phyloP scores from a whole-genome alignment of 2,797 vertebrate genomes.

The Cheirogaleus major region DNA sequence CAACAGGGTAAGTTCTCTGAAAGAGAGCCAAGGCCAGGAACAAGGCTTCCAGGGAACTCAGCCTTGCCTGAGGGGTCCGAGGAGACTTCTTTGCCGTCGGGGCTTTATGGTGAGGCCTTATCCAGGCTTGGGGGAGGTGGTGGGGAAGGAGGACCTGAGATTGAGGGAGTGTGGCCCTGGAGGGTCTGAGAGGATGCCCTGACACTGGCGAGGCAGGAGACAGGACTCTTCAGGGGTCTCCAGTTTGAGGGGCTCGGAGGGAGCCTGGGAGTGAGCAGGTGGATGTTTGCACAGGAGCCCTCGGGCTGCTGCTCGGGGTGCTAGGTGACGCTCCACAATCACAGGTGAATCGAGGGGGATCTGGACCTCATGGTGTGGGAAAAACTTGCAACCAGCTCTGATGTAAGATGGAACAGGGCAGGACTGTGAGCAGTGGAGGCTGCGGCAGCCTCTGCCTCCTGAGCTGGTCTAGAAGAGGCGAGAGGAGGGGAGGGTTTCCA shows the following conservation, averaged over 20 bases:
- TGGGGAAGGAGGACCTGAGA: neutral
- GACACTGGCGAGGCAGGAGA: neutral
- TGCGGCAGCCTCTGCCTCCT: neutral
- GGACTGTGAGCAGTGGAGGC: neutral
- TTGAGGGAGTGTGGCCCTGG: neutral
- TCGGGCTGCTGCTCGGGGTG: fast-evolving
- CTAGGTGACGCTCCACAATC: neutral
- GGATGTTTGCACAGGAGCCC: neutral
- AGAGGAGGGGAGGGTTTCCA: neutral
- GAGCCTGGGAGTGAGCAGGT: neutral
- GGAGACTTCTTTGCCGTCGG: neutral
- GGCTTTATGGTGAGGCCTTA: neutral
- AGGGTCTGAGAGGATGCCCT: neutral
- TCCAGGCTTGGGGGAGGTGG: neutral
- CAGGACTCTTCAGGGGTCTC: neutral
- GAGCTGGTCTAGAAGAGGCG: neutral
- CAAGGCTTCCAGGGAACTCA: neutral
- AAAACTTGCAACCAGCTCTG: neutral
- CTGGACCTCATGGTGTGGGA: neutral
- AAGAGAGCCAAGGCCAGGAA: neutral
- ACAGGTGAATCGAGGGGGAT: neutral
- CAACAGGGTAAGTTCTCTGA: neutral
- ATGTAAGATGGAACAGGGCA: neutral
- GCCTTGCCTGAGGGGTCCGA: neutral
- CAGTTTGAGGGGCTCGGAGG: neutral